Conservation (phyloP, 2,888 invertebrate species). For the Andrena camellia region DNA sequence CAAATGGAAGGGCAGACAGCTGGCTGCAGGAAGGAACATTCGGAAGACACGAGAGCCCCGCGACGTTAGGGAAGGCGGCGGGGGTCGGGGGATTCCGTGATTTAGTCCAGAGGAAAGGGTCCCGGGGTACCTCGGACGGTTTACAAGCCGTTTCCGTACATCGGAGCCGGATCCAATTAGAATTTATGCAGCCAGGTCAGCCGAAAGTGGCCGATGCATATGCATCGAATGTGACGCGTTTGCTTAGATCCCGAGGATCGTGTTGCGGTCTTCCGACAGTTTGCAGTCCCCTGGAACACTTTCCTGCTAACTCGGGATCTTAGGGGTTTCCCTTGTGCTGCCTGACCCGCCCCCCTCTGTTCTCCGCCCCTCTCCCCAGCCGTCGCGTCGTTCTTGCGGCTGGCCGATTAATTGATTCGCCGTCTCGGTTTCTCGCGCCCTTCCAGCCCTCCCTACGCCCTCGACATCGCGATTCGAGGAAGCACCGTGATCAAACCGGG, state of each 20-base stretch:
- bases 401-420: slow-evolving; percentile 62
- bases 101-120: slow-evolving; percentile 36
- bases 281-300: slow-evolving; percentile 53
- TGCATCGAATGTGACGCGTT: slow-evolving; percentile 75
- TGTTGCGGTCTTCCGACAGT: slow-evolving; percentile 56
- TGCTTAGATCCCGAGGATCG: slow-evolving; percentile 66
- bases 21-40: slow-evolving; percentile 39
- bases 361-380: not conserved
- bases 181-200: slow-evolving; percentile 71
- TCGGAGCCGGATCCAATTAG: slow-evolving; percentile 66
- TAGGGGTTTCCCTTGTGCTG: slow-evolving; percentile 24
- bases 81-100: slow-evolving; percentile 35
- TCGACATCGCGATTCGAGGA: not conserved
- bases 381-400: slow-evolving; percentile 12
- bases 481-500: not conserved
- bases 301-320: slow-evolving; percentile 35
- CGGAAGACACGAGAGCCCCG: slow-evolving; percentile 17
- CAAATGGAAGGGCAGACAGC: slow-evolving; percentile 40
- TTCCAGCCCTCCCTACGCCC: not conserved
- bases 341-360: slow-evolving; percentile 17
- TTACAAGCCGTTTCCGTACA: slow-evolving; percentile 67
- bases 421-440: slow-evolving; percentile 11
- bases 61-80: not conserved
- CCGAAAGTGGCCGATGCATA: slow-evolving; percentile 75
- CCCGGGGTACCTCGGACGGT: slow-evolving; percentile 44